Percentiles rank a stretch among this genome's conserved stretches.
Evolutionary conservation across 2,113 vertebrate species (phyloP).

Genomic region (Xenopus laevis): DNA sequence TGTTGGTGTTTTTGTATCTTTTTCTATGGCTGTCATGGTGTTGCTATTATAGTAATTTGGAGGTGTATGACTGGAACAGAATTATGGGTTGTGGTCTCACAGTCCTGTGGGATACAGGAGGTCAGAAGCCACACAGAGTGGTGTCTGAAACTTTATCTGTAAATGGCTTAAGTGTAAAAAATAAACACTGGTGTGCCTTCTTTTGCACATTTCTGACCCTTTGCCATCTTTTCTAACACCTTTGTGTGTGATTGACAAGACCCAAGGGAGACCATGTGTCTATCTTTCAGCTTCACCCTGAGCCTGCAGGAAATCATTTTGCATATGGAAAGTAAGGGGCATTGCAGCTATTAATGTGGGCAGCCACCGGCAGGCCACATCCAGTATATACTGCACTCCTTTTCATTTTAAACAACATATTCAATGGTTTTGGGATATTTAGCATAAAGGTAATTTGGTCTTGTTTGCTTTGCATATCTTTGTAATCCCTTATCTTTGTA

Average conservation of each 20-base stretch:
- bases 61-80: not conserved
- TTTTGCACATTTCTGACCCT: conserved; percentile 41
- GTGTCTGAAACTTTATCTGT: conserved; percentile 48
- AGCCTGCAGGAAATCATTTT: not conserved
- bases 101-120: not conserved
- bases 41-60: not conserved
- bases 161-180: conserved; percentile 48
- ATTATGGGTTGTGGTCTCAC: not conserved
- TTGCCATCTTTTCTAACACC: conserved; percentile 37
- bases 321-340: not conserved
- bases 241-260: conserved; percentile 48
- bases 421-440: too few species aligned
- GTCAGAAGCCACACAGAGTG: conserved; percentile 39
- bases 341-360: not conserved
- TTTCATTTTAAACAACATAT: too few species aligned
- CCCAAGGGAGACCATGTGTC: conserved; percentile 46
- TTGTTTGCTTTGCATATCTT: too few species aligned
- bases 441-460: too few species aligned
- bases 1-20: conserved; percentile 10
- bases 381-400: too few species aligned
- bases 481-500: too few species aligned
- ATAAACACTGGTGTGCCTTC: conserved; percentile 49
- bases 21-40: conserved; percentile 7
- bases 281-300: conserved; percentile 1
- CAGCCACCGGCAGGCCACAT: too few species aligned